Evolutionary conservation across 1,140 invertebrate genomes (phyloP).

Genomic region (Chlorops oryzae): DNA sequence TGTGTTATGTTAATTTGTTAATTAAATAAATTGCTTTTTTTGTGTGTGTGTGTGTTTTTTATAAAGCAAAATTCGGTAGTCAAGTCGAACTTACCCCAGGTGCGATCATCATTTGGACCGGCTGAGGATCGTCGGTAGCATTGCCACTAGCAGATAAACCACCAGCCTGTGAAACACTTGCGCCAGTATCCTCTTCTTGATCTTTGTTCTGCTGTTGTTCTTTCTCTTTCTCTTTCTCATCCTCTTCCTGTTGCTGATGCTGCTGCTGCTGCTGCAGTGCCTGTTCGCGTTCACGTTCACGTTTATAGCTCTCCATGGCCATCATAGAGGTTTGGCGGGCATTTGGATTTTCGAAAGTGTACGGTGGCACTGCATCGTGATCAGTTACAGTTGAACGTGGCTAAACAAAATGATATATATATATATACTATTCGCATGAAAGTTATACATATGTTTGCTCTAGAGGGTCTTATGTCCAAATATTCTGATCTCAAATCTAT

Average conservation of each 20-base stretch:
- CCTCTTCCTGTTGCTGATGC: constrained; percentile 19
- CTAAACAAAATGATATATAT: too few species aligned
- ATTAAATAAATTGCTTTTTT: too few species aligned
- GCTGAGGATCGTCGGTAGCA: constrained; percentile 28
- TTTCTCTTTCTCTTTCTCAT: constrained; percentile 11
- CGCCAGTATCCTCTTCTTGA: constrained; percentile 26
- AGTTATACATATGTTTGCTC: too few species aligned
- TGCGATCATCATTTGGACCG: constrained; percentile 47
- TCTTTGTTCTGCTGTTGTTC: constrained; percentile 6
- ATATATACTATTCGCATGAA: too few species aligned
- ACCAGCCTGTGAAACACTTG: constrained; percentile 10
- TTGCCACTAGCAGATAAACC: constrained; percentile 19
- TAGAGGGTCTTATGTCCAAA: too few species aligned
- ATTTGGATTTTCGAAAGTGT: constrained; percentile 44
- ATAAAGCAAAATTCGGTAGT: background rate
- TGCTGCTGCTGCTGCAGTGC: constrained; percentile 24
- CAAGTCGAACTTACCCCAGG: constrained; percentile 41
- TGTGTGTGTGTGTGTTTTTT: background rate
- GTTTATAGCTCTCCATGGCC: constrained; percentile 44
- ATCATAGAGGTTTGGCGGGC: constrained; percentile 44
- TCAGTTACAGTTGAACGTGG: constrained; percentile 40
- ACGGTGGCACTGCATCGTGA: constrained; percentile 43
- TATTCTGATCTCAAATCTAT: too few species aligned
- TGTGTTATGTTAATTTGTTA: too few species aligned
- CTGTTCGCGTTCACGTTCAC: constrained; percentile 35